Evolutionary conservation across 2,888 invertebrate genomes (phyloP).

Genomic region (Stramonita haemastoma): DNA sequence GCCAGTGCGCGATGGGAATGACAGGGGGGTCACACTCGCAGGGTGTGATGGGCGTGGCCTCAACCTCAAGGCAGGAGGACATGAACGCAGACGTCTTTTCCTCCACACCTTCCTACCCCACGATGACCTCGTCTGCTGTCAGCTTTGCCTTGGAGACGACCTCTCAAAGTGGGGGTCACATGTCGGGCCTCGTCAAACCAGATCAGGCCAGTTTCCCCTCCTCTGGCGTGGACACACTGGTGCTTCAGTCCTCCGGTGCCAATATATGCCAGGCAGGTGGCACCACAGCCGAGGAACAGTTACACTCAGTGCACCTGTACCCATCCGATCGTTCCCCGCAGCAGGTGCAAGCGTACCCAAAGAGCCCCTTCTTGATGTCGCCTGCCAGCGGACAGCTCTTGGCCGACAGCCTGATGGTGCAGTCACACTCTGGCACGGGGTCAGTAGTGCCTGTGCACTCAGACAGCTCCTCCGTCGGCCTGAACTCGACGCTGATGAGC

Average conservation of each 20-base stretch:
- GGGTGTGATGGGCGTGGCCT: too few relatives aligned
- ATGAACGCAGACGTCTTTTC: not conserved
- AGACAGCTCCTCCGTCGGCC: not conserved
- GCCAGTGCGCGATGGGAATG: not conserved
- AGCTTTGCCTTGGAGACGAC: not conserved
- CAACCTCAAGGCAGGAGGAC: not conserved
- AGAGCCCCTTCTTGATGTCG: not conserved
- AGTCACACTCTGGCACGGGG: not conserved
- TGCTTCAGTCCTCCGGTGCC: not conserved
- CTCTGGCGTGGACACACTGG: not conserved
- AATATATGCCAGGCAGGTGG: not conserved
- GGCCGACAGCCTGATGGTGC: not conserved
- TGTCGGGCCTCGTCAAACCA: not conserved
- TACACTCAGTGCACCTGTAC: not conserved
- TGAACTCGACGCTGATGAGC: not conserved
- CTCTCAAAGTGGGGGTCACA: not conserved
- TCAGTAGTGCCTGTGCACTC: not conserved
- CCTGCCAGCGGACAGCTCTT: constrained; percentile 13
- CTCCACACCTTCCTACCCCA: not conserved
- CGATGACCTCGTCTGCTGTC: not conserved
- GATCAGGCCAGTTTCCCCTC: not conserved
- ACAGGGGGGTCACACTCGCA: not conserved
- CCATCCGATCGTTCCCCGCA: not conserved
- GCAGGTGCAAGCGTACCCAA: not conserved
- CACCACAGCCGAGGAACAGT: not conserved